phyloP scores from a whole-genome alignment of 2,113 vertebrate species.

The Triplophysa siluroides region DNA sequence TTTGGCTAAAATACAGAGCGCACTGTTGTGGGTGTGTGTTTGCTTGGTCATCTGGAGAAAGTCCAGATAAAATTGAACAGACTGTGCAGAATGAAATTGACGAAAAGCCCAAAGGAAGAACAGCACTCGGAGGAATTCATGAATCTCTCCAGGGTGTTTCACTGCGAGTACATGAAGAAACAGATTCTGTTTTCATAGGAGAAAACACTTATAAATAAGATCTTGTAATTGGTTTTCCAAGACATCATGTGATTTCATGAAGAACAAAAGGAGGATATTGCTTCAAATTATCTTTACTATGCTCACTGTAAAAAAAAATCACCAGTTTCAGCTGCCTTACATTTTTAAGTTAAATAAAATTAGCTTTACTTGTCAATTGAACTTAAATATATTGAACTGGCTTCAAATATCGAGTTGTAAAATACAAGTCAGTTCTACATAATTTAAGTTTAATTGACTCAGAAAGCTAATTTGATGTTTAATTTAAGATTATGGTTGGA shows the following conservation, averaged over 20 bases:
- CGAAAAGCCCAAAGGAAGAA: conserved; percentile 2
- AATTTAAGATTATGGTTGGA: too few relatives aligned
- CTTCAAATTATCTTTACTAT: too few relatives aligned
- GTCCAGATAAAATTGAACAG: conserved; percentile 40
- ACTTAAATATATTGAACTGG: too few relatives aligned
- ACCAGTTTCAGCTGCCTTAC: too few relatives aligned
- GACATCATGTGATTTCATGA: not conserved
- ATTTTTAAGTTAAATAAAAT: too few relatives aligned
- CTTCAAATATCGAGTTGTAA: too few relatives aligned
- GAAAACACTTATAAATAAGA: not conserved
- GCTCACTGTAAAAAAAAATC: too few relatives aligned
- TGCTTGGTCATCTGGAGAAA: conserved; percentile 37
- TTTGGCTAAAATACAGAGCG: conserved; percentile 45
- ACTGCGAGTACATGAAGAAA: not conserved
- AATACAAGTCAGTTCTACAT: too few relatives aligned
- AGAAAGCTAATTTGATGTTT: too few relatives aligned
- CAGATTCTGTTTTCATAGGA: not conserved
- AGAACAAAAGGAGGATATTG: too few relatives aligned
- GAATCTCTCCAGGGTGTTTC: not conserved
- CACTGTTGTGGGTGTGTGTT: not conserved
- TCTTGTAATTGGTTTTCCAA: not conserved
- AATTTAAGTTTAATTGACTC: too few relatives aligned
- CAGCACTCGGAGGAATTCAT: not conserved
- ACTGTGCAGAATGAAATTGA: conserved; percentile 38
- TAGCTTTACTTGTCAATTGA: too few relatives aligned